These are phyloP conservation scores for Thinocorus orbignyianus DNA, from an alignment of 2,113 vertebrate species.

Conservation along the genomic window DNA sequence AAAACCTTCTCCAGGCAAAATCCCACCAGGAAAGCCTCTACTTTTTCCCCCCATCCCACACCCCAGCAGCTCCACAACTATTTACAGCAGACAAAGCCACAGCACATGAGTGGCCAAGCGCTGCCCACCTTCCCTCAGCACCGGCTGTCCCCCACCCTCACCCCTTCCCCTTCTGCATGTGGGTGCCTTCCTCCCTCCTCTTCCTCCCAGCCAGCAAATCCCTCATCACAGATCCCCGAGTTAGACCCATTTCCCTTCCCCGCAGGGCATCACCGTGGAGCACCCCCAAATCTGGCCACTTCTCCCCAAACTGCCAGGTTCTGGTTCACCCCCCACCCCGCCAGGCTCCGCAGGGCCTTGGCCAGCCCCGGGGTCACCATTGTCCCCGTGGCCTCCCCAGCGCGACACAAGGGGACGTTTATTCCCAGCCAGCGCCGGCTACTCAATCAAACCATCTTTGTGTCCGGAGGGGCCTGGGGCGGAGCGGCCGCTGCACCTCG, in stretches of 20 bases:
- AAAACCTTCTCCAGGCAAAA: fast-evolving
- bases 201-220: not conserved
- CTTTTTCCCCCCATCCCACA: not conserved
- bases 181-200: not conserved
- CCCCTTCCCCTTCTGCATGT: not conserved
- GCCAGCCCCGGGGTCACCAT: slow-evolving; percentile 47
- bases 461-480: slow-evolving; percentile 44
- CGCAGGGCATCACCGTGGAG: not conserved
- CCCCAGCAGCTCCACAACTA: not conserved
- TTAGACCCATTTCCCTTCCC: fast-evolving
- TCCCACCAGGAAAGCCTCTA: not conserved
- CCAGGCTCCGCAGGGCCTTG: not conserved
- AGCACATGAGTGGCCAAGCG: not conserved
- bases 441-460: slow-evolving; percentile 64
- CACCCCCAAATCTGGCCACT: not conserved
- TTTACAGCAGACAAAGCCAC: not conserved
- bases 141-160: not conserved
- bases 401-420: slow-evolving; percentile 59
- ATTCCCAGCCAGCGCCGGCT: slow-evolving; percentile 21
- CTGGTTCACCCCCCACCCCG: not conserved
- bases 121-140: not conserved
- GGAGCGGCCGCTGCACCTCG: slow-evolving; percentile 12
- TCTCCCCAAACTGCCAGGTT: not conserved
- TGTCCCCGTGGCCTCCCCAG: slow-evolving; percentile 41
- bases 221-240: fast-evolving